Base-by-base conservation (phyloP, 37 sponge, comb jelly and placozoan genomes). In the Spongilla lacustris region DNA sequence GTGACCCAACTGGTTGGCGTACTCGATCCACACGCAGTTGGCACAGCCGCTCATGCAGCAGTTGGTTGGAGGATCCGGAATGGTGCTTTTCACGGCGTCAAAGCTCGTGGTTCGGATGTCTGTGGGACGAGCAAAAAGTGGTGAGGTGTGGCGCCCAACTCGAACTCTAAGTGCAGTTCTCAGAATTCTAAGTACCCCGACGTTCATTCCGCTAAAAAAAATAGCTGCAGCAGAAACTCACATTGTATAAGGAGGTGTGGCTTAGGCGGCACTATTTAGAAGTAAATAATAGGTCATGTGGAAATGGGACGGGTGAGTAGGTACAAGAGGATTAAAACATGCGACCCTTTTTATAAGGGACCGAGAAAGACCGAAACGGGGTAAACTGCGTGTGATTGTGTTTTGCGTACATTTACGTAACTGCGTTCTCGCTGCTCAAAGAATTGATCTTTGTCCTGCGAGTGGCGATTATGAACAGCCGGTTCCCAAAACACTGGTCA, bases 21-120 rank as follows among this genome's bases (percentile, higher is more conserved):
- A 97, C 36, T 49, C 72, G 6, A 94, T 78, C 97, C 97, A 97
- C 74, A 97, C 97, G 87, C 97, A 97, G 68, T 94, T 97, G 21
- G 92, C 88, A 90, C 97, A 97, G 34, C 97, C 95, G 36, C 88
- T 92, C 88, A 87, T 88, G 66, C 97, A 97, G 77, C 97, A 97
- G 76, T 83, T 88, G 17, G 89, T 91, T 10, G 96, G 96, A 3
- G 89, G 88, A 4, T 85, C 85, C 4, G 95, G 95, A 3, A 88
- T 74, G 12, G 58, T 14, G 58, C 58, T 1, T 17, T 58, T 58
- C 58, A 13, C 58, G 19, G 58, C 21, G 58, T 58, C 58, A 17
- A 17, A 10, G 58, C 19, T 19, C 14, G 58, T 36, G 26, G 21
- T 13, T 5, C 31, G 72, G 69, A 8, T 5, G 49, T 41, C 50